Percentiles rank a stretch among this genome's conserved stretches.
phyloP scores from a whole-genome alignment of 2,797 vertebrate genomes.

The Oryzias sinensis region DNA sequence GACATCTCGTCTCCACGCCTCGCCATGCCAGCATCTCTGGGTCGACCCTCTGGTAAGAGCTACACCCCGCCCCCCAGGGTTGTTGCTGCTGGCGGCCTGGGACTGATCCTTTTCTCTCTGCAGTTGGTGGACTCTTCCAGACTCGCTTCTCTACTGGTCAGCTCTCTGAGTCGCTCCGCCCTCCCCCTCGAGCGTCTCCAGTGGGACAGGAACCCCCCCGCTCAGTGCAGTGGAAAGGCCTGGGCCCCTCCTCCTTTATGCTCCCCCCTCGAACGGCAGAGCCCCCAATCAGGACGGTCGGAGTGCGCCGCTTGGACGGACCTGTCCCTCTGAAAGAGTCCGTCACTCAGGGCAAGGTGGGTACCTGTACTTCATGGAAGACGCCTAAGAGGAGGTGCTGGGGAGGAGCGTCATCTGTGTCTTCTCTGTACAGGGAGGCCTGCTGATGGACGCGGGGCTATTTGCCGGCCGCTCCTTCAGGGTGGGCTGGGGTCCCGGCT shows the following conservation, averaged over 20 bases:
- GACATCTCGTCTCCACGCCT: slow-evolving; percentile 81
- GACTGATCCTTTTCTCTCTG: not conserved
- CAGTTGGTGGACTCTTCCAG: slow-evolving; percentile 85
- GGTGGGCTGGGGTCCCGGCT: slow-evolving; percentile 92
- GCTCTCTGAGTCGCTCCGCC: slow-evolving; percentile 35
- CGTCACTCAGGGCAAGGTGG: slow-evolving; percentile 76
- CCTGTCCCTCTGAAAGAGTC: slow-evolving; percentile 80
- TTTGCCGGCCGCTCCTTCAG: slow-evolving; percentile 90
- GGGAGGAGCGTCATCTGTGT: not conserved
- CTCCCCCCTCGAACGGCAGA: slow-evolving; percentile 76
- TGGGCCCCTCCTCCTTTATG: slow-evolving; percentile 66
- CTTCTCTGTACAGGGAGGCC: slow-evolving; percentile 65
- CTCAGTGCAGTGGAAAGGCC: slow-evolving; percentile 57
- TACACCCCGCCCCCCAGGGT: accelerated
- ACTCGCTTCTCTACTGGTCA: slow-evolving; percentile 76
- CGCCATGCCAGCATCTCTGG: slow-evolving; percentile 70
- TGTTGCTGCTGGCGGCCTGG: not conserved
- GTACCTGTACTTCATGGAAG: slow-evolving; percentile 4
- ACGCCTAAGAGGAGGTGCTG: not conserved
- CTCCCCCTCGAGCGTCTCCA: slow-evolving; percentile 24
- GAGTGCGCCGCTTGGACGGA: slow-evolving; percentile 75
- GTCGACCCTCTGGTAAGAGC: slow-evolving; percentile 47
- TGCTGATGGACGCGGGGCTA: slow-evolving; percentile 89
- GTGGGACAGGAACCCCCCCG: slow-evolving; percentile 5
- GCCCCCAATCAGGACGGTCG: slow-evolving; percentile 79